A percentile compares a stretch with the other conserved stretches of the same genome.
Evolutionary conservation across 2,797 vertebrate genomes (phyloP).

Genomic region (Taeniopygia guttata): DNA sequence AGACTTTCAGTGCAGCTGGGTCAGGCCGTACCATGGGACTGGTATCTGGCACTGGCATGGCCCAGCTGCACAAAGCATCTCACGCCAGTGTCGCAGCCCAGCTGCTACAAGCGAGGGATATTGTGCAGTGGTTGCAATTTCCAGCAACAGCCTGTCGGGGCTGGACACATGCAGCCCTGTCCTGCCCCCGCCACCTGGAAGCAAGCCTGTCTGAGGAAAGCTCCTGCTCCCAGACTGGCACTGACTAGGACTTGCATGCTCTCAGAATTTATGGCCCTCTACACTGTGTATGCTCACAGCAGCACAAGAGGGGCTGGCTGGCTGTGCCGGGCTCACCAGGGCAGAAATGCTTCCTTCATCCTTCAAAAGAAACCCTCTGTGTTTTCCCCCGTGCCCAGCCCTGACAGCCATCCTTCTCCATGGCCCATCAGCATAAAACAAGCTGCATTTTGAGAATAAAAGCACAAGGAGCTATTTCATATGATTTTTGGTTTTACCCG

Average conservation of each 20-base stretch:
- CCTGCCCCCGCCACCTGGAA: constrained; percentile 62
- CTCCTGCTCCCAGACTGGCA: constrained; percentile 45
- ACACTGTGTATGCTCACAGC: neutral
- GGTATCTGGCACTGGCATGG: constrained; percentile 5
- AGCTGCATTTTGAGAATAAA: neutral
- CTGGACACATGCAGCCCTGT: constrained; percentile 34
- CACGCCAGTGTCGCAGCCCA: constrained; percentile 46
- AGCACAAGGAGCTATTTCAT: neutral
- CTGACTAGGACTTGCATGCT: neutral
- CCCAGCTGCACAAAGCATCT: constrained; percentile 56
- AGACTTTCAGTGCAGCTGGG: constrained; percentile 65
- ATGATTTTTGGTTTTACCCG: neutral
- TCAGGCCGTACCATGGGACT: constrained; percentile 48
- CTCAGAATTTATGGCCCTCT: neutral
- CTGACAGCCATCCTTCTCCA: neutral
- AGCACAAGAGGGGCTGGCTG: neutral
- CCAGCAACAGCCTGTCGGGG: constrained; percentile 45
- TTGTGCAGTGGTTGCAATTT: neutral
- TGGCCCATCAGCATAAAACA: neutral
- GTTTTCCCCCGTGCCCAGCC: neutral
- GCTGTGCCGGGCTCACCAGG: neutral
- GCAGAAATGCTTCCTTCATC: neutral
- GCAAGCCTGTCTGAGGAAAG: constrained; percentile 35
- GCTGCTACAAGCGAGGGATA: constrained; percentile 13
- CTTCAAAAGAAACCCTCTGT: neutral